phyloP scores from a whole-genome alignment of 1,140 invertebrate genomes.

The Penaeus vannamei region DNA sequence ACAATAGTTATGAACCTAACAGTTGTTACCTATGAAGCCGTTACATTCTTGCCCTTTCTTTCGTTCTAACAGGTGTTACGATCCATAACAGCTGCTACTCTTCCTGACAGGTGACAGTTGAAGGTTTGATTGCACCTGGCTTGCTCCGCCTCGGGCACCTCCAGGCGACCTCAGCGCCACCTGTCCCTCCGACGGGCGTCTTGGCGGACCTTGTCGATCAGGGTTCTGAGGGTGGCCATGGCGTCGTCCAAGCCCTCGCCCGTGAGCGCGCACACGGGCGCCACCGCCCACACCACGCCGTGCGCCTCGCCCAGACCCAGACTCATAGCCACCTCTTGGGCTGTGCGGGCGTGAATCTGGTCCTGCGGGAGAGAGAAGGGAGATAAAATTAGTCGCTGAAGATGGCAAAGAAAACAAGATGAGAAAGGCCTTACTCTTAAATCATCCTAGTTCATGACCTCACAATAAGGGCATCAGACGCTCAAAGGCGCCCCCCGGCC shows the following conservation, averaged over 20 bases:
- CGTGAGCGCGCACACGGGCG: slow-evolving; percentile 62
- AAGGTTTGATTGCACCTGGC: not conserved
- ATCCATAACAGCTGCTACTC: not conserved
- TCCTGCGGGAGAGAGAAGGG: slow-evolving; percentile 28
- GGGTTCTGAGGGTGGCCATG: slow-evolving; percentile 51
- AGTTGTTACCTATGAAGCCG: too few relatives aligned
- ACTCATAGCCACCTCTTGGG: slow-evolving; percentile 54
- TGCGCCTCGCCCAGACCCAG: slow-evolving; percentile 60
- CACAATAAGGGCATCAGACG: too few relatives aligned
- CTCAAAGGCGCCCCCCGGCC: too few relatives aligned
- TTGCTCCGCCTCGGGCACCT: not conserved
- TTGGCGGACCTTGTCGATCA: slow-evolving; percentile 60
- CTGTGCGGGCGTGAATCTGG: slow-evolving; percentile 54
- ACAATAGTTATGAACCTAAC: too few relatives aligned
- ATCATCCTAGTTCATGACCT: too few relatives aligned
- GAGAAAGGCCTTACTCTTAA: too few relatives aligned
- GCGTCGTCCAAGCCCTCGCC: slow-evolving; percentile 64
- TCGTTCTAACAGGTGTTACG: too few relatives aligned
- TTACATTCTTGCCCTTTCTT: too few relatives aligned
- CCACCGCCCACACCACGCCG: slow-evolving; percentile 67
- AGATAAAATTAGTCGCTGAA: not conserved
- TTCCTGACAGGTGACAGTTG: not conserved
- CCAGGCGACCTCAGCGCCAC: slow-evolving; percentile 48
- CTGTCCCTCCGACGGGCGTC: slow-evolving; percentile 56
- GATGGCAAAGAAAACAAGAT: too few relatives aligned